phyloP scores from a whole-genome alignment of 2,113 vertebrate genomes.

The Glaucomys volans region DNA sequence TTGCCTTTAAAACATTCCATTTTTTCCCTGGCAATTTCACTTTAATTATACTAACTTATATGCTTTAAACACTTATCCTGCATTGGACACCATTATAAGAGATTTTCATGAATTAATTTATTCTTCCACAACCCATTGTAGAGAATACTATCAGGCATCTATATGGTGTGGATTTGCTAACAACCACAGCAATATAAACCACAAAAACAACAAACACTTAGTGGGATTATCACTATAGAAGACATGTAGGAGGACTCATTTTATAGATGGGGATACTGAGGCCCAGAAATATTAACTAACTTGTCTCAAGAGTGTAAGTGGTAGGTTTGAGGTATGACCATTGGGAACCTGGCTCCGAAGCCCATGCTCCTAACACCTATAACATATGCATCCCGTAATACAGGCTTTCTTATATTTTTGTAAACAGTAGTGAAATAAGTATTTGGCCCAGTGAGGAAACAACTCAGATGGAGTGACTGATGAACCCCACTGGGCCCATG shows the following conservation, averaged over 20 bases:
- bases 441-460: neutral
- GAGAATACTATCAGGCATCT: neutral
- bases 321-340: neutral
- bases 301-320: neutral
- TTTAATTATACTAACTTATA: conserved; percentile 42
- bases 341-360: neutral
- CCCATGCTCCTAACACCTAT: neutral
- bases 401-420: neutral
- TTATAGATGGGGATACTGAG: neutral
- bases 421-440: neutral
- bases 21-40: neutral
- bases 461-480: neutral
- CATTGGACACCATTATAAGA: neutral
- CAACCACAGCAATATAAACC: neutral
- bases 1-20: neutral
- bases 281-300: neutral
- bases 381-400: neutral
- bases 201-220: neutral
- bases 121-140: neutral
- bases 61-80: neutral
- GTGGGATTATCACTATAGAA: neutral
- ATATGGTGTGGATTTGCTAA: neutral
- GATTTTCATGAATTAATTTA: conserved; percentile 8
- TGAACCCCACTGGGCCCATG: neutral
- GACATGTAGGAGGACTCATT: neutral